Percentiles rank a stretch among this genome's conserved stretches.
Conservation (phyloP, 2,797 vertebrate genomes). For the Serranus cabrilla region DNA sequence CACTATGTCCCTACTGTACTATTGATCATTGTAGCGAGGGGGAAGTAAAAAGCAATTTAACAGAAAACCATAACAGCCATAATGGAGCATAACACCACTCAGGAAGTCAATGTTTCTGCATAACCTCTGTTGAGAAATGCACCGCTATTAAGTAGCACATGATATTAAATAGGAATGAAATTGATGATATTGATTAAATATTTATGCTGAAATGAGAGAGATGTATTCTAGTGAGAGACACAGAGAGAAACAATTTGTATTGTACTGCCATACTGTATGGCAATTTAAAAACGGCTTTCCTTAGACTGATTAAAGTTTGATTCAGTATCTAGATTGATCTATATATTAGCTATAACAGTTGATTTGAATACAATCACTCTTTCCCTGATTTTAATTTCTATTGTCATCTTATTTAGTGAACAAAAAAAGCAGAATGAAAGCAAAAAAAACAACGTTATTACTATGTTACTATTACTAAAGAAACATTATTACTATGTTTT, state of each 20-base stretch:
- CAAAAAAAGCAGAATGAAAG: not conserved
- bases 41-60: conserved; percentile 39
- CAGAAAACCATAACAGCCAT: conserved; percentile 41
- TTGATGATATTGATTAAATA: conserved; percentile 64
- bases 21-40: conserved; percentile 21
- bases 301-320: conserved; percentile 15
- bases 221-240: conserved; percentile 33
- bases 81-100: conserved; percentile 49
- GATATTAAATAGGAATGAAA: conserved; percentile 52
- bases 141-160: conserved; percentile 46
- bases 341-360: not conserved
- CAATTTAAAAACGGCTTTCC: conserved; percentile 9
- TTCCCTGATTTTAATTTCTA: not conserved
- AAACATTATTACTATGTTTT: not conserved
- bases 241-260: conserved; percentile 23
- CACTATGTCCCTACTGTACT: conserved; percentile 10
- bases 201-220: conserved; percentile 54
- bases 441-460: not conserved
- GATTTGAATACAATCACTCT: not conserved
- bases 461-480: too few relatives aligned
- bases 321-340: not conserved
- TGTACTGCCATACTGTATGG: conserved; percentile 12
- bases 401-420: not conserved
- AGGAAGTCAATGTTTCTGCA: conserved; percentile 56
- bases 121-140: conserved; percentile 52